Percentiles rank a stretch among this genome's conserved stretches.
These are phyloP conservation scores for Bellardia bayeri DNA, from an alignment of 2,888 invertebrate species.

Conservation along the genomic window DNA sequence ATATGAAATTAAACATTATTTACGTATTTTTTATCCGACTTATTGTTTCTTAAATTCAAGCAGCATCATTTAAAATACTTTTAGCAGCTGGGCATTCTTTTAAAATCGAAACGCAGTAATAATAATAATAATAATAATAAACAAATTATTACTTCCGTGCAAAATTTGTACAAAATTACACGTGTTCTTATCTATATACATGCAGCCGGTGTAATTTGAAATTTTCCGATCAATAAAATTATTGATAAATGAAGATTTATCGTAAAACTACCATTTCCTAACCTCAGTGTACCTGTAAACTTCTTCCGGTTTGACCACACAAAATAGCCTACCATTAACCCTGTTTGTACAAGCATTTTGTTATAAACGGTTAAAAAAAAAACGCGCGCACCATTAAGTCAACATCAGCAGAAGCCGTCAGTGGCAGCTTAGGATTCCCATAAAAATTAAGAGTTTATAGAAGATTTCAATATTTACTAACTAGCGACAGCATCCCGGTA, in stretches of 20 bases:
- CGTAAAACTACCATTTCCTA: background rate
- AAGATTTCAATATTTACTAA: background rate
- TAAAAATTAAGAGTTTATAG: slow-evolving; percentile 34
- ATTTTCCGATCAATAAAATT: slow-evolving; percentile 35
- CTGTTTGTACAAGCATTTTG: slow-evolving; percentile 2
- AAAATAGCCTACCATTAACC: slow-evolving; percentile 30
- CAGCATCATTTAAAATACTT: too few species aligned
- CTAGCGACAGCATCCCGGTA: slow-evolving; percentile 31
- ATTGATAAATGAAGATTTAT: slow-evolving; percentile 30
- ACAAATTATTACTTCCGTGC: slow-evolving; percentile 27
- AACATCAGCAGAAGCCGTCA: background rate
- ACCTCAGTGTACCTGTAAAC: slow-evolving; percentile 7
- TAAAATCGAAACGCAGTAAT: background rate
- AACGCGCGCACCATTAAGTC: background rate
- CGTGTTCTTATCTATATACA: background rate
- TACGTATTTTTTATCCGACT: too few species aligned
- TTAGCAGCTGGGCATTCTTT: too few species aligned
- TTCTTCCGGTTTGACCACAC: slow-evolving; percentile 64
- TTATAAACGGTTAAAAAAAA: slow-evolving; percentile 5
- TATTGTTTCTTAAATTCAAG: too few species aligned
- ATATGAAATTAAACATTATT: too few species aligned
- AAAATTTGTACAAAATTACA: slow-evolving; percentile 29
- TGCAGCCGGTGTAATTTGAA: slow-evolving; percentile 21
- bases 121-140: background rate
- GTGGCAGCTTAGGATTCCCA: background rate